Percentiles rank a stretch among this genome's conserved stretches.
These are phyloP conservation scores for Dolichallabes microphthalmus DNA, from an alignment of 2,113 vertebrate genomes.

Conservation along the genomic window DNA sequence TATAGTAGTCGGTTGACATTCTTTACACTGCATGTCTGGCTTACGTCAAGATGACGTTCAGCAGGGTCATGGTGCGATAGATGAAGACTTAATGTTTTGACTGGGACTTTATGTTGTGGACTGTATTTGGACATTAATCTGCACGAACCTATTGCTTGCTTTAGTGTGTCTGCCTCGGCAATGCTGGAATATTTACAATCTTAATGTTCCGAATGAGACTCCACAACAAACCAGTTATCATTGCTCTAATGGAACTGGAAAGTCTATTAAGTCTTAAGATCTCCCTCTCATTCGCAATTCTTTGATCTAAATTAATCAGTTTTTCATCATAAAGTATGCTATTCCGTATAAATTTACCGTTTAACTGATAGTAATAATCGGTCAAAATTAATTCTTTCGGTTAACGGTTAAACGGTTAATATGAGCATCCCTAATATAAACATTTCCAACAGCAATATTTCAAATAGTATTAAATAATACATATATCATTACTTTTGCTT, in stretches of 20 bases:
- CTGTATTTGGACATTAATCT: neutral
- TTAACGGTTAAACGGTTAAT: too few relatives aligned
- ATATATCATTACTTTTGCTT: neutral
- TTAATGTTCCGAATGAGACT: neutral
- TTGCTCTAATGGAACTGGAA: neutral
- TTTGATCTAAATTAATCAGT: neutral
- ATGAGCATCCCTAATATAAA: too few relatives aligned
- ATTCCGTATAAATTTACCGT: too few relatives aligned
- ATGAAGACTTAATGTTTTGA: neutral
- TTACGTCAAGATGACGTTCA: neutral
- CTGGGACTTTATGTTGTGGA: neutral
- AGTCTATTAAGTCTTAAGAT: neutral
- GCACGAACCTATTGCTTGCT: neutral
- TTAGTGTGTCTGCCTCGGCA: neutral
- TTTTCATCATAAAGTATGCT: neutral
- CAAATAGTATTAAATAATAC: neutral
- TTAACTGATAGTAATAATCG: too few relatives aligned
- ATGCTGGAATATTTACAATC: slow-evolving; percentile 5
- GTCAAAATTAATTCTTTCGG: too few relatives aligned
- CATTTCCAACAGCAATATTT: neutral
- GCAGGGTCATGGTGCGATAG: neutral
- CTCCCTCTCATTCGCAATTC: neutral
- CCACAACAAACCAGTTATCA: slow-evolving; percentile 1
- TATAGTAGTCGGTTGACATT: neutral
- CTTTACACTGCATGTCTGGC: neutral